These are phyloP conservation scores for Trinectes maculatus DNA, from an alignment of 2,113 vertebrate genomes.

Conservation along the genomic window DNA sequence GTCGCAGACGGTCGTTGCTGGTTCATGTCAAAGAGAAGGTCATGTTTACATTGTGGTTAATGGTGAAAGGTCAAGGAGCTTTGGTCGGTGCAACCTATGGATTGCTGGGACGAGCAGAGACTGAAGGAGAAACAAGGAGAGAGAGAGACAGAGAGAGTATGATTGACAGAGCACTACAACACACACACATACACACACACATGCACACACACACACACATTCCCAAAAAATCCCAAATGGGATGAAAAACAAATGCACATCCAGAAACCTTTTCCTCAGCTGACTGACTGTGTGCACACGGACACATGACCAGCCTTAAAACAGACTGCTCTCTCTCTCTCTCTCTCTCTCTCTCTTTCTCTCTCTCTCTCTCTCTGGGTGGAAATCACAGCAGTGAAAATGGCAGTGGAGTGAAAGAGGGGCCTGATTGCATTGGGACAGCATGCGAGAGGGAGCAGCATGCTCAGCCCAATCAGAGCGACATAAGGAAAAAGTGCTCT, in stretches of 20 bases:
- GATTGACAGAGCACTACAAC: slow-evolving; percentile 36
- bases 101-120: slow-evolving; percentile 74
- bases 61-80: slow-evolving; percentile 61
- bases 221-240: slow-evolving; percentile 7
- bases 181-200: not conserved
- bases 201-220: not conserved
- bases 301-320: slow-evolving; percentile 68
- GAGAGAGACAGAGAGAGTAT: slow-evolving; percentile 33
- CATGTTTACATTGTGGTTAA: slow-evolving; percentile 72
- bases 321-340: slow-evolving; percentile 33
- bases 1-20: slow-evolving; percentile 60
- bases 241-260: slow-evolving; percentile 36
- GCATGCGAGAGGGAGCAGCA: slow-evolving; percentile 84
- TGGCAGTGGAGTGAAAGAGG: slow-evolving; percentile 82
- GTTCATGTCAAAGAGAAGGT: slow-evolving; percentile 69
- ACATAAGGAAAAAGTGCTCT: slow-evolving; percentile 84
- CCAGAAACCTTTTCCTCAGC: slow-evolving; percentile 22
- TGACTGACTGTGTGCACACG: slow-evolving; percentile 35
- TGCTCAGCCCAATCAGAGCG: slow-evolving; percentile 90
- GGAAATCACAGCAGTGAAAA: slow-evolving; percentile 88
- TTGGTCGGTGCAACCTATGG: slow-evolving; percentile 83
- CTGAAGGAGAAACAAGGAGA: slow-evolving; percentile 18
- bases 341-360: not conserved
- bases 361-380: slow-evolving; percentile 25
- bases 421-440: slow-evolving; percentile 90